These are phyloP conservation scores for Hippolais icterina DNA, from an alignment of 2,113 vertebrate species.

Conservation along the genomic window DNA sequence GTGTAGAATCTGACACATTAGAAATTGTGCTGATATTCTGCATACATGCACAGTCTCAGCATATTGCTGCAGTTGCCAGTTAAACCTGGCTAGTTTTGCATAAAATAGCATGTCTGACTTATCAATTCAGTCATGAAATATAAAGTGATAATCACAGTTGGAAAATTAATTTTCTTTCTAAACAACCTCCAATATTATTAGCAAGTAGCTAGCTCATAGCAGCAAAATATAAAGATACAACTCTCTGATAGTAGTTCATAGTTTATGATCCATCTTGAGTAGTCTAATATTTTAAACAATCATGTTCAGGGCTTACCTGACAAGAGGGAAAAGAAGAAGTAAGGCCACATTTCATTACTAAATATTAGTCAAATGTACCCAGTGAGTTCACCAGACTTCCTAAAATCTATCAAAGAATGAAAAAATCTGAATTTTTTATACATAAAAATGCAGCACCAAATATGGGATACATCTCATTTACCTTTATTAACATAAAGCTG, in stretches of 20 bases:
- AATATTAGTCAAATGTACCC: neutral
- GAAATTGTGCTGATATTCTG: conserved; percentile 8
- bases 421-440: neutral
- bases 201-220: neutral
- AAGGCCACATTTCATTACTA: neutral
- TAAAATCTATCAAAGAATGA: neutral
- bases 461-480: neutral
- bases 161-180: neutral
- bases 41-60: neutral
- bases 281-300: neutral
- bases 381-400: neutral
- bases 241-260: neutral
- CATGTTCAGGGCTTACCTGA: neutral
- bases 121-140: neutral
- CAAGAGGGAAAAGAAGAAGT: neutral
- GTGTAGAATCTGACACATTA: neutral
- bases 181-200: neutral
- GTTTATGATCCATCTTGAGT: neutral
- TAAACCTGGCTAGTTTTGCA: neutral
- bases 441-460: neutral
- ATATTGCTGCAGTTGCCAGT: conserved; percentile 21
- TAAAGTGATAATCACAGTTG: neutral
- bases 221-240: neutral
- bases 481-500: neutral
- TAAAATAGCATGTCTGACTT: neutral